phyloP scores from a whole-genome alignment of 2,797 vertebrate genomes.

The Coluber constrictor region DNA sequence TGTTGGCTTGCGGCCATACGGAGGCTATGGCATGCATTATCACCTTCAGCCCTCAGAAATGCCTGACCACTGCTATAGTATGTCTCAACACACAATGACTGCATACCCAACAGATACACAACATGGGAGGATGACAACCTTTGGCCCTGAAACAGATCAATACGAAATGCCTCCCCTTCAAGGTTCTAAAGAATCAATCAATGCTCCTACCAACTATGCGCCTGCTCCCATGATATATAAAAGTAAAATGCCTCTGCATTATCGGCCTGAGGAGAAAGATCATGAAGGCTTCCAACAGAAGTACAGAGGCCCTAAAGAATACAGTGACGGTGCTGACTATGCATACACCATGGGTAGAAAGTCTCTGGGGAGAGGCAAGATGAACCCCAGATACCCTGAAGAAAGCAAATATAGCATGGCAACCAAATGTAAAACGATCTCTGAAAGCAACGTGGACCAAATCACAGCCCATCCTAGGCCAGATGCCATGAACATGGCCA shows the following conservation, averaged over 20 bases:
- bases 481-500: neutral
- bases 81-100: neutral
- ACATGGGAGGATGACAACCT: neutral
- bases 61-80: neutral
- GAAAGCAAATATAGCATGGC: neutral
- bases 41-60: neutral
- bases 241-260: neutral
- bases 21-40: neutral
- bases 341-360: neutral
- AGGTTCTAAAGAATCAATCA: neutral
- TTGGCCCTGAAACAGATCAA: neutral
- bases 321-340: no score
- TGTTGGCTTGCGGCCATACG: neutral
- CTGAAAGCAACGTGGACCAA: neutral
- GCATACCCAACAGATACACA: neutral
- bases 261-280: neutral
- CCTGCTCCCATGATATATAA: neutral
- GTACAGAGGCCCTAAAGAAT: neutral
- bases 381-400: neutral
- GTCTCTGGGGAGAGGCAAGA: neutral
- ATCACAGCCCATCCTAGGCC: neutral
- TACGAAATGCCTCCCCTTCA: neutral
- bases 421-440: neutral
- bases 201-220: neutral
- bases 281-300: neutral